Conservation (phyloP, 2,113 vertebrate genomes). For the Athene cunicularia region DNA sequence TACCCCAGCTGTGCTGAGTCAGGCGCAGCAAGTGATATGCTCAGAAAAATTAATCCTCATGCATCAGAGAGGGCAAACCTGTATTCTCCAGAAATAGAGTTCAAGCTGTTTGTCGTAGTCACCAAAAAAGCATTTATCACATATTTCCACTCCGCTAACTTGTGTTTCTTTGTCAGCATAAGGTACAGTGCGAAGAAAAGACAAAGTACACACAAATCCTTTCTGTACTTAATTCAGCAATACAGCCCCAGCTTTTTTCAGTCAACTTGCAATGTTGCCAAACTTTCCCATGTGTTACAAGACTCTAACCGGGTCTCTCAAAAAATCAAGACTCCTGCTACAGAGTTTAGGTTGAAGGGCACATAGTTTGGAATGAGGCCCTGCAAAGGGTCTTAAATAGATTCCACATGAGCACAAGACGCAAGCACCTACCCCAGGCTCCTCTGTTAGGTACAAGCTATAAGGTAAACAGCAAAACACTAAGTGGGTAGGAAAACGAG, state of each 20-base stretch:
- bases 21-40: not conserved
- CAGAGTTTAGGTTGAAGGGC: constrained; percentile 55
- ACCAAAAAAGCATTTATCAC: not conserved
- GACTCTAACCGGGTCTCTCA: not conserved
- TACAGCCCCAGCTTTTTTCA: not conserved
- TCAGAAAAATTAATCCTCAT: accelerated
- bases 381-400: constrained; percentile 51
- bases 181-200: not conserved
- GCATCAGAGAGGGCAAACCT: no score
- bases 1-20: not conserved
- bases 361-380: constrained; percentile 60
- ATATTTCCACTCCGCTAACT: accelerated
- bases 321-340: not conserved
- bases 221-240: not conserved
- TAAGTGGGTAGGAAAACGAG: not conserved
- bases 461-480: not conserved
- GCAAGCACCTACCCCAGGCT: not conserved
- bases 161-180: not conserved
- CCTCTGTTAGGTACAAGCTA: not conserved
- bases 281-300: not conserved
- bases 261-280: not conserved
- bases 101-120: not conserved
- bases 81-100: not conserved
- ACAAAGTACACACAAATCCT: not conserved
- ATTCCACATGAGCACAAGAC: constrained; percentile 37